These are phyloP conservation scores for Stigmatopora nigra DNA, from an alignment of 2,113 vertebrate genomes.

Conservation along the genomic window DNA sequence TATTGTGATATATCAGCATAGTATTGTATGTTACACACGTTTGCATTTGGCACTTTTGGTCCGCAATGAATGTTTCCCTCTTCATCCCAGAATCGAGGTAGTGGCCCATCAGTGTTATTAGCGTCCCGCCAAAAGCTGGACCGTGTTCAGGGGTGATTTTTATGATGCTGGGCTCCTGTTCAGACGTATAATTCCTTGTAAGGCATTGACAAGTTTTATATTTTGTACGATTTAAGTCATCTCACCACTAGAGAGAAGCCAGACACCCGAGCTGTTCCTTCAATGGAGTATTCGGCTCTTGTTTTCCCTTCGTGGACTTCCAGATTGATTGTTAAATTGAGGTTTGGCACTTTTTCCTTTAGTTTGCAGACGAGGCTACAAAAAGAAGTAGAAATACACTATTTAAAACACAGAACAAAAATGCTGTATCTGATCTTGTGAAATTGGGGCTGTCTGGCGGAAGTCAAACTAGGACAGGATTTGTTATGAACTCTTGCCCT, in stretches of 20 bases:
- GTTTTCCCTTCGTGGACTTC: slow-evolving; percentile 62
- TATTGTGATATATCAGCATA: no score
- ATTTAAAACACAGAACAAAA: neutral
- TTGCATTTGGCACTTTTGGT: slow-evolving; percentile 62
- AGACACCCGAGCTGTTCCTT: slow-evolving; percentile 56
- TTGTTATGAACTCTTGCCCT: no score
- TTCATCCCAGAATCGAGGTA: slow-evolving; percentile 71
- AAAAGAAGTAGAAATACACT: neutral
- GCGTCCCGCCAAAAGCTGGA: slow-evolving; percentile 78
- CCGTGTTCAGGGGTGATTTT: slow-evolving; percentile 74
- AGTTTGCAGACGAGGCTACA: slow-evolving; percentile 77
- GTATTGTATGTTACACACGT: slow-evolving; percentile 46
- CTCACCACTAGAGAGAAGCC: slow-evolving; percentile 82
- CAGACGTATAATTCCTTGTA: neutral
- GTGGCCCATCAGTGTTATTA: slow-evolving; percentile 72
- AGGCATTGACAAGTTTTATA: neutral
- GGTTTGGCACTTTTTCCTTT: slow-evolving; percentile 8
- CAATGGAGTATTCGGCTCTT: slow-evolving; percentile 61
- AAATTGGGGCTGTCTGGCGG: no score
- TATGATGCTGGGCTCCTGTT: slow-evolving; percentile 76
- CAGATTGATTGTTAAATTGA: slow-evolving; percentile 67
- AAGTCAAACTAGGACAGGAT: no score
- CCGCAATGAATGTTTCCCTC: slow-evolving; percentile 68
- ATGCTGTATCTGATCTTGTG: neutral
- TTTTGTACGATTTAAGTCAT: neutral